These are phyloP conservation scores for Parascotia fuliginaria DNA, from an alignment of 2,888 invertebrate genomes.

Conservation along the genomic window DNA sequence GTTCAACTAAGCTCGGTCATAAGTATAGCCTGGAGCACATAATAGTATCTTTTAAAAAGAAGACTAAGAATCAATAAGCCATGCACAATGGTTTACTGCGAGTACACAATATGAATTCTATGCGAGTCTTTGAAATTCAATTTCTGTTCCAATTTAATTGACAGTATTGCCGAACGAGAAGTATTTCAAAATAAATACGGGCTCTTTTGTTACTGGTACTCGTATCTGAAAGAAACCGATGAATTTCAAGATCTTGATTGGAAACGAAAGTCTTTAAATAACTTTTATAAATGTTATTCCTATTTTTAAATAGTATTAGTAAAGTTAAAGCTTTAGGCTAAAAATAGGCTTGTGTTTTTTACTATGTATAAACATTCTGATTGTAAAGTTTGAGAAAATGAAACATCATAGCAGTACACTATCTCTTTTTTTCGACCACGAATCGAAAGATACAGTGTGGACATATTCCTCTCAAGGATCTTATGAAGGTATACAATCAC, in stretches of 20 bases:
- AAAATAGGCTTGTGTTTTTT: no score
- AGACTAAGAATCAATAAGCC: conserved; percentile 48
- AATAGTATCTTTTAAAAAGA: conserved; percentile 36
- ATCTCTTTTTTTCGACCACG: no score
- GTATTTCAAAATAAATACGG: conserved; percentile 25
- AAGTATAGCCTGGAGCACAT: conserved; percentile 31
- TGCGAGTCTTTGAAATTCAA: conserved; percentile 38
- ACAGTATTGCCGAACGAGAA: conserved; percentile 15
- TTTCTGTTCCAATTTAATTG: conserved; percentile 48
- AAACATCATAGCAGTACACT: no score
- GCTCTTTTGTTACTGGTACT: background rate
- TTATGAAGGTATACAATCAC: no score
- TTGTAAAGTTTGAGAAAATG: no score
- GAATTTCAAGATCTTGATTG: conserved; percentile 3
- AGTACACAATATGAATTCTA: conserved; percentile 35
- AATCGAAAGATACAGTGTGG: no score
- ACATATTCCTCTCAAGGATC: no score
- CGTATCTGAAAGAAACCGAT: background rate
- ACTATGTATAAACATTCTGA: no score
- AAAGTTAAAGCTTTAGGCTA: no score
- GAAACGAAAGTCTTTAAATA: background rate
- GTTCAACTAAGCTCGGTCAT: conserved; percentile 30
- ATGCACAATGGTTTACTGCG: conserved; percentile 46
- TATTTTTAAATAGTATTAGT: background rate
- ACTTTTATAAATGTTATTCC: background rate